Evolutionary conservation across 1,140 invertebrate species (phyloP).

Genomic region (Zaprionus vittiger): DNA sequence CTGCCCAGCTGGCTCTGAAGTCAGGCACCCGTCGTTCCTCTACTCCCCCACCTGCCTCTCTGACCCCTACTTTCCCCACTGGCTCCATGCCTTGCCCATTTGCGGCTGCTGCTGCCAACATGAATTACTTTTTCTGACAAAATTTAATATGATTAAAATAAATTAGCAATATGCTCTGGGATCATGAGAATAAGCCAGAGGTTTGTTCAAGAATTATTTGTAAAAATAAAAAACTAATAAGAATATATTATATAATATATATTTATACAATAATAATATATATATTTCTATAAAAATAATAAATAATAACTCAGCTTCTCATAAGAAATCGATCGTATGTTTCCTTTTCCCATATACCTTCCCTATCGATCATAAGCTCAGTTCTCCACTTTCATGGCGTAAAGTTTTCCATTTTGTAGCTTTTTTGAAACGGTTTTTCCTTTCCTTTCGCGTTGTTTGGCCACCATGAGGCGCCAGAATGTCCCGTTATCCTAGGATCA

Average conservation of each 20-base stretch:
- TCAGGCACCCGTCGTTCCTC: not conserved
- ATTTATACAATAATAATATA: too few species aligned
- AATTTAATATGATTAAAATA: constrained; percentile 77
- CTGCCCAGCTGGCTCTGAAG: constrained; percentile 49
- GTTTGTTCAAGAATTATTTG: not conserved
- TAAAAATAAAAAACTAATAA: not conserved
- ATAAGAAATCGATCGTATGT: too few species aligned
- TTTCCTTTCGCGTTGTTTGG: constrained; percentile 3
- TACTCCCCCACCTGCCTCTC: not conserved
- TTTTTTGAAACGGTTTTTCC: not conserved
- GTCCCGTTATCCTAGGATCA: constrained; percentile 43
- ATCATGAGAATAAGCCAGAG: constrained; percentile 6
- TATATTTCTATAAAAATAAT: too few species aligned
- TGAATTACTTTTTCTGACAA: constrained; percentile 69
- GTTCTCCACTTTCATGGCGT: too few species aligned
- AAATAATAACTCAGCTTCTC: too few species aligned
- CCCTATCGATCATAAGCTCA: too few species aligned
- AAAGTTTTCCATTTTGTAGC: not conserved
- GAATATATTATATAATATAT: not conserved
- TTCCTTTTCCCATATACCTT: too few species aligned
- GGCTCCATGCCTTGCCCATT: not conserved
- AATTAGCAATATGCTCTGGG: constrained; percentile 63
- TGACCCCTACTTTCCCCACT: not conserved
- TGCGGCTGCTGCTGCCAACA: constrained; percentile 44
- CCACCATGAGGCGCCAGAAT: constrained; percentile 40